Conservation (phyloP, 1,140 invertebrate species). For the Ostrea denselamellosa region DNA sequence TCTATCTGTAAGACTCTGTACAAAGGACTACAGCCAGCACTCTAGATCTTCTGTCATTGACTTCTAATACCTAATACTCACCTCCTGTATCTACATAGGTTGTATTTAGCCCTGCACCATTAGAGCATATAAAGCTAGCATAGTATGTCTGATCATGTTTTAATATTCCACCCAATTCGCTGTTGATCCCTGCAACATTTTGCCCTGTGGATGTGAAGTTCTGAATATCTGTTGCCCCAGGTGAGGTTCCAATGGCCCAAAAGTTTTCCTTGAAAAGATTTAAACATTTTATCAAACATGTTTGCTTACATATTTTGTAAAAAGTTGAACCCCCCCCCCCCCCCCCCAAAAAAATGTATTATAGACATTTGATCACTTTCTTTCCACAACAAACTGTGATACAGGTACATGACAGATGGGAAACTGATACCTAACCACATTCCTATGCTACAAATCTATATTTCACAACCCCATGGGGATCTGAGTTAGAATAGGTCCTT, state of each 20-base stretch:
- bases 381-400: not conserved
- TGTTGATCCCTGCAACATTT: constrained; percentile 54
- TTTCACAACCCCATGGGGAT: too few relatives aligned
- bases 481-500: too few relatives aligned
- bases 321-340: not conserved
- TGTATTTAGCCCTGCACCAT: constrained; percentile 51
- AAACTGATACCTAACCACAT: too few relatives aligned
- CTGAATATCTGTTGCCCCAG: constrained; percentile 55
- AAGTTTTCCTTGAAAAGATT: constrained; percentile 55
- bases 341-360: not conserved
- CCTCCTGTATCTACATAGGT: constrained; percentile 52
- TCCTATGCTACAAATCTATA: too few relatives aligned
- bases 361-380: not conserved
- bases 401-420: too few relatives aligned
- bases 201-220: constrained; percentile 50
- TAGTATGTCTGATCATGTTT: constrained; percentile 57
- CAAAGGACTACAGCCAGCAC: not conserved
- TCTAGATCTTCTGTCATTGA: not conserved
- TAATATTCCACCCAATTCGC: constrained; percentile 46
- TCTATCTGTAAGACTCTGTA: not conserved
- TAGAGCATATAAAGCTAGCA: constrained; percentile 57
- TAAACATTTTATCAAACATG: not conserved
- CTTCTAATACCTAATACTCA: constrained; percentile 10
- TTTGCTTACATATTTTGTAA: not conserved
- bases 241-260: constrained; percentile 62